Conservation (phyloP, 2,888 invertebrate genomes). For the Perizoma flavofasciatum region DNA sequence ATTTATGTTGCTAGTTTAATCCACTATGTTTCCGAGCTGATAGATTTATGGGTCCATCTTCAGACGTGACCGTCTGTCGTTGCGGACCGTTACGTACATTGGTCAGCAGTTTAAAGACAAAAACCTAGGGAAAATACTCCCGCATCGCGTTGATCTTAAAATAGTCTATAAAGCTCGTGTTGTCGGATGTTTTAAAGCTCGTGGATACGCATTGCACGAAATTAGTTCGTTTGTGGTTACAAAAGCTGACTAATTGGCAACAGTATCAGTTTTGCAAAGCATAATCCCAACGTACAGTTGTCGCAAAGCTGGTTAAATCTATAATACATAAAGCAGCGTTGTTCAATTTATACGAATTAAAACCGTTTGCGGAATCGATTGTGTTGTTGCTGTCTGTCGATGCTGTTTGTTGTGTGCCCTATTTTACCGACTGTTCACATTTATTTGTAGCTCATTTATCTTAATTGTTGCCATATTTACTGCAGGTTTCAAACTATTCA, state of each 20-base stretch:
- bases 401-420: constrained; percentile 27
- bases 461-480: constrained; percentile 47
- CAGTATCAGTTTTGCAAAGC: constrained; percentile 50
- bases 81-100: constrained; percentile 22
- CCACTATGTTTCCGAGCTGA: constrained; percentile 50
- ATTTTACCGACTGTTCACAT: constrained; percentile 4
- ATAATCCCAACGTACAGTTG: constrained; percentile 51
- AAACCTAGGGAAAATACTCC: constrained; percentile 23
- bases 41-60: constrained; percentile 53
- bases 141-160: constrained; percentile 2
- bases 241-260: constrained; percentile 55
- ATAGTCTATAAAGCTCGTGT: no score
- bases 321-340: constrained; percentile 54
- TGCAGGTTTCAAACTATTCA: constrained; percentile 52
- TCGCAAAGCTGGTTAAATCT: constrained; percentile 54
- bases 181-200: no score
- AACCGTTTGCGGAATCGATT: constrained; percentile 47
- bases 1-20: constrained; percentile 52
- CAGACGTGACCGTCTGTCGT: constrained; percentile 42
- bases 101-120: constrained; percentile 34
- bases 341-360: constrained; percentile 57
- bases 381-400: constrained; percentile 28
- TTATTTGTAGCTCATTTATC: constrained; percentile 43
- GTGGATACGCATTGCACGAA: constrained; percentile 17
- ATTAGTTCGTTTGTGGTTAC: constrained; percentile 42